Conservation (phyloP, 2,888 invertebrate species). For the Platerodrilus igneus region DNA sequence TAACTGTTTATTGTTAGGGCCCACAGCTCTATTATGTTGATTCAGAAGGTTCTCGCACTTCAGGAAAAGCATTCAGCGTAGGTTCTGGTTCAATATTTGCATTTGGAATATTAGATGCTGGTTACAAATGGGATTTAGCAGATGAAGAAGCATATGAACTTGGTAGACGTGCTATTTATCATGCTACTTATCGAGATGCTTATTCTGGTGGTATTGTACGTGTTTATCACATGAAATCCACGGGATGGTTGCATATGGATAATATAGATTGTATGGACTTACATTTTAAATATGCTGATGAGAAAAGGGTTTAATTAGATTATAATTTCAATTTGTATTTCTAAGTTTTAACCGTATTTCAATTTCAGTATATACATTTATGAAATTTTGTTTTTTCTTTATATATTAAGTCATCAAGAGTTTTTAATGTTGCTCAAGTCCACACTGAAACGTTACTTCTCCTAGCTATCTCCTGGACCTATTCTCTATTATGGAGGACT, state of each 20-base stretch:
- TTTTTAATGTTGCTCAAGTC: too few species aligned
- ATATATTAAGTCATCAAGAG: too few species aligned
- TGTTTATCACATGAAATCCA: constrained; percentile 89
- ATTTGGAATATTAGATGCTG: constrained; percentile 91
- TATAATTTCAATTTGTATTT: too few species aligned
- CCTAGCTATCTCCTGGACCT: too few species aligned
- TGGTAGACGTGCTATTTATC: constrained; percentile 92
- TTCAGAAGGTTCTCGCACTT: constrained; percentile 89
- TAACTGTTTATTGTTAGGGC: constrained; percentile 55
- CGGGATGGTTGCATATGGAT: constrained; percentile 91
- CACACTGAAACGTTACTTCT: too few species aligned
- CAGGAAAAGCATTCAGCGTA: constrained; percentile 91
- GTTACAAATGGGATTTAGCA: constrained; percentile 80
- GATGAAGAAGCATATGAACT: constrained; percentile 92
- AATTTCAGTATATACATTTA: too few species aligned
- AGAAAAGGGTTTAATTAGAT: constrained; percentile 43
- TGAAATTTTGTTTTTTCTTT: too few species aligned
- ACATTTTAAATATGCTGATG: constrained; percentile 77
- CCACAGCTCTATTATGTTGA: constrained; percentile 97
- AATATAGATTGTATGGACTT: constrained; percentile 88
- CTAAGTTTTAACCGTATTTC: too few species aligned
- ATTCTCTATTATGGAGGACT: too few species aligned
- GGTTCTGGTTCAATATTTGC: constrained; percentile 98
- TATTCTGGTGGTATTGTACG: constrained; percentile 95
- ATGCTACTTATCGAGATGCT: constrained; percentile 95